Base-by-base conservation (phyloP, 2,888 invertebrate species). In the Acronicta alni region DNA sequence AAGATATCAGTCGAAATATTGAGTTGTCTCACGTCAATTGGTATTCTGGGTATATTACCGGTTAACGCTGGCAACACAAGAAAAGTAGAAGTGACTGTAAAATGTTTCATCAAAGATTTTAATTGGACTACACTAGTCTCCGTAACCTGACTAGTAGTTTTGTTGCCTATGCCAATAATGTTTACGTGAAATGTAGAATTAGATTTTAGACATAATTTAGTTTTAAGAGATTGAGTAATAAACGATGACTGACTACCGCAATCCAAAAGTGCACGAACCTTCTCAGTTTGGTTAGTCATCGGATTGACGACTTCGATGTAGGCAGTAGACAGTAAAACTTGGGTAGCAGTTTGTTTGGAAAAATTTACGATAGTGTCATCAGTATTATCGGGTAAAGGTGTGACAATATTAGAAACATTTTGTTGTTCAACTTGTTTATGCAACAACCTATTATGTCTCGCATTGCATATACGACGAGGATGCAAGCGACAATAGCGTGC, bases 51-150 rank as follows among this genome's bases (percentile, higher is more conserved):
- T 6, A 49, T 15, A 7, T 38, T 12, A 15, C 54, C 54, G 3
- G 48, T 54, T 8, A 59, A 38, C 10, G 23, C 16, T 15, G 37
- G 26, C 14, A 59, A 12, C 6, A 58, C 32, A 0, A 30, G 20
- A 48, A 26, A 54, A 32, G 48, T 35, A 12, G 16, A 20, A 20
- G 20, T 20, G 20, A 20, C 20, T 2, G 20, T 20, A 5, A 20
- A 20, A 20, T 20, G 20, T 5, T 20, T 20, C 20, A 20, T 20
- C 20, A 20, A 20, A 20, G 20, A 20, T 20, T 20, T 20, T 20
- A 20, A 5, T 5, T 20, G 20, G 20, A 20, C 20, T 5, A 20
- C 20, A 20, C 20, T 20, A 20, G 20, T 20, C 5, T 20, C 20
- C 5, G 20, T 20, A 20, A 5, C 20, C 20, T 20, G 20, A 20